Evolutionary conservation across 2,888 invertebrate genomes (phyloP), one percentile per base, ranked within the genome.

Genomic region (Sipha maydis): DNA sequence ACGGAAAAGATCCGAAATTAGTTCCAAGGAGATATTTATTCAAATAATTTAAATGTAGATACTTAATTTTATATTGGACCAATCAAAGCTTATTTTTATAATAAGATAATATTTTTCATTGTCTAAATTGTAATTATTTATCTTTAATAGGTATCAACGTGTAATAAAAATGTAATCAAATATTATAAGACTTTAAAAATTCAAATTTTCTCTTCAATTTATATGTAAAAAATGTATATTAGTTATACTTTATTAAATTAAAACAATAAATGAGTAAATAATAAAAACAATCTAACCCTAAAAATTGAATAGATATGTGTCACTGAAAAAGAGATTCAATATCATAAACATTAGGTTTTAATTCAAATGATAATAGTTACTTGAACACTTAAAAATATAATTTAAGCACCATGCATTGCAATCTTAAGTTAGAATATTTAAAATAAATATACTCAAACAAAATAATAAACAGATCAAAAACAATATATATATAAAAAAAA

Each of bases 321-420:
- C 34, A 69, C 31, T 69, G n/a, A 41, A 48, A 85, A 67, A 77
- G 48, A 85, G 85, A 69, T 85, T 78, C 77, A 78, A 85, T 78
- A 48, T n/a, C 41, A 67, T 61, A 84, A 76, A 84, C 14, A 41
- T 19, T 41, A 41, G 31, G 41, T 84, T 75, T 84, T 67, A 19
- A 85, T 48, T 56, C 17, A 83, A 21, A 85, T 31, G 69, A 85
- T 78, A 69, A 67, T 34, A 69, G 28, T 19, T 41, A 67, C 4
- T 76, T 76, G 8, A 76, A 84, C 41, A 69, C 25, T 84, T 54
- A 34, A 78, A 69, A 78, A 78, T 69, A 78, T 78, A 69, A 78
- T 34, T 78, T 78, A 85, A 85, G 85, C 85, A 85, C 77, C 85
- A 78, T 69, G 85, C 85, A 85, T 48, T 77, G 77, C 34, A 78